phyloP scores from a whole-genome alignment of 2,113 vertebrate genomes.

The Paratilapia polleni region DNA sequence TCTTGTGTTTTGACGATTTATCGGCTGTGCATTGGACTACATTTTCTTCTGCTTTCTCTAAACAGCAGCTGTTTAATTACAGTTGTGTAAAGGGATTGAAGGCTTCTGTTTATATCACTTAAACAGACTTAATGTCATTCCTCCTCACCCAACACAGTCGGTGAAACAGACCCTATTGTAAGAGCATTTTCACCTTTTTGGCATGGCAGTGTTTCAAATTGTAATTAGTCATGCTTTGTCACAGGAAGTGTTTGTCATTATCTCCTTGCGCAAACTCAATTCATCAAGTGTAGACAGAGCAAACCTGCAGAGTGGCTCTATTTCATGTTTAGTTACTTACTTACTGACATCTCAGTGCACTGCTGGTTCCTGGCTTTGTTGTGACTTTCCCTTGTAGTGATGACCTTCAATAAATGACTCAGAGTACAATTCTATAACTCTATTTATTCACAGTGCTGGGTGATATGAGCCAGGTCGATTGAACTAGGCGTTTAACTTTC shows the following conservation, averaged over 20 bases:
- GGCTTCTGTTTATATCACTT: slow-evolving; percentile 28
- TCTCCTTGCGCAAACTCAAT: slow-evolving; percentile 33
- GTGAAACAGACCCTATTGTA: slow-evolving; percentile 24
- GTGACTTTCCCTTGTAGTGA: slow-evolving; percentile 33
- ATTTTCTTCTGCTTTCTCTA: not conserved
- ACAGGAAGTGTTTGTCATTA: slow-evolving; percentile 40
- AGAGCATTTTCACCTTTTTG: not conserved
- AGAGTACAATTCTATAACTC: slow-evolving; percentile 26
- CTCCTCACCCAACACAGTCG: not conserved
- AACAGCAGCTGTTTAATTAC: not conserved
- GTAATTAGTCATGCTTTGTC: slow-evolving; percentile 43
- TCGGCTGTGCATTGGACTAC: not conserved
- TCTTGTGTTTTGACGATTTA: not conserved
- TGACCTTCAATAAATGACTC: slow-evolving; percentile 39
- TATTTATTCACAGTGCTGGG: slow-evolving; percentile 1
- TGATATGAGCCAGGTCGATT: slow-evolving; percentile 16
- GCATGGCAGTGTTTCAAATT: not conserved
- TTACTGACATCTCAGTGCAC: slow-evolving; percentile 7
- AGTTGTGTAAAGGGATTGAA: not conserved
- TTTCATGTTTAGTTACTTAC: slow-evolving; percentile 17
- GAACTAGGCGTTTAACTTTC: slow-evolving; percentile 9
- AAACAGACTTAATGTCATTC: slow-evolving; percentile 10
- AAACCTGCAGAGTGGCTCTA: not conserved
- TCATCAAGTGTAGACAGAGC: not conserved
- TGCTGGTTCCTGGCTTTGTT: not conserved